Conservation (phyloP, 2,888 invertebrate genomes). For the Callimorpha dominula region DNA sequence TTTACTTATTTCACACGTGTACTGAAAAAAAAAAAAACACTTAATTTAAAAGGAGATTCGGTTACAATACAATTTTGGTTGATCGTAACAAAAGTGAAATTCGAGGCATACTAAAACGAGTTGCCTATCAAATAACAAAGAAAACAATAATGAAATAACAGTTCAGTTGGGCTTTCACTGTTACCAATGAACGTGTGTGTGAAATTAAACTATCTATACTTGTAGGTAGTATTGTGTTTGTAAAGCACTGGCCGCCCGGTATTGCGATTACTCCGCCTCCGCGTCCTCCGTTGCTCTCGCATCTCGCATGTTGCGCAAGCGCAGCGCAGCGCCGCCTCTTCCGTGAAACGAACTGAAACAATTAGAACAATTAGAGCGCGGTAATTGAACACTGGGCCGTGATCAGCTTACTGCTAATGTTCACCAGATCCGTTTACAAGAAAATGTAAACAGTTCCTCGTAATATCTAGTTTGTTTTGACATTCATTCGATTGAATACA, state of each 20-base stretch:
- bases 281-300: background rate
- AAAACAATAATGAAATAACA: background rate
- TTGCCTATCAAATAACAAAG: constrained; percentile 15
- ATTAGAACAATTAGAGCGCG: constrained; percentile 21
- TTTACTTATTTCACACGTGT: background rate
- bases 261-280: background rate
- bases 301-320: constrained; percentile 14
- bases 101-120: constrained; percentile 6
- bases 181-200: constrained; percentile 3
- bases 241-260: constrained; percentile 10
- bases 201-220: constrained; percentile 3
- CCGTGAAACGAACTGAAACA: constrained; percentile 22
- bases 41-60: background rate
- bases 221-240: background rate
- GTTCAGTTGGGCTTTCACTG: constrained; percentile 9
- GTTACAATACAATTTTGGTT: background rate
- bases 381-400: constrained; percentile 17
- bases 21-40: background rate
- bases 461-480: constrained; percentile 4
- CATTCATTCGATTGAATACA: constrained; percentile 1
- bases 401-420: constrained; percentile 20
- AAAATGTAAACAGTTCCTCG: constrained; percentile 12
- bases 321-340: constrained; percentile 1
- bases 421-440: constrained; percentile 11
- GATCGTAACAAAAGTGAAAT: background rate